Evolutionary conservation across 2,113 vertebrate species (phyloP), one percentile per base, ranked within the genome.

Genomic region (Anhinga rufa): DNA sequence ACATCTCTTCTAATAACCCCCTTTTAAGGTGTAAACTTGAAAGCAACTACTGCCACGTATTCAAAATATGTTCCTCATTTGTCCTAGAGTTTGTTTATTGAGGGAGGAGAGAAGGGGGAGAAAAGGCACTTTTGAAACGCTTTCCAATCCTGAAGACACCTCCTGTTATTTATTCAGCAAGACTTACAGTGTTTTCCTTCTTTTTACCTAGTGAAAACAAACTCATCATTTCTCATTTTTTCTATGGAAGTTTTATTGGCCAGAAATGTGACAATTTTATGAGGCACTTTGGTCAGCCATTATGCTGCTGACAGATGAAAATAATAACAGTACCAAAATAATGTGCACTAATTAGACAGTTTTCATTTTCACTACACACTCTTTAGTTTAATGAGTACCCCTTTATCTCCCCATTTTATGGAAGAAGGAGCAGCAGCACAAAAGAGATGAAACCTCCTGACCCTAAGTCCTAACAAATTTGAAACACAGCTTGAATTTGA

Each of bases 171-270:
- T 13, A 24, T 71, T 82, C 69, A 75, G 17, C 21, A 86, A 81
- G 32, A 16, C 20, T 62, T 76, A 52, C 7, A 52, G 18, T 49
- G 36, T 58, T 94, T 93, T 80, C 31, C 17, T 42, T 52, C 36
- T 75, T 82, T 82, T 52, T 76, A 81, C 36, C 6, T 34, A 51
- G 48, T 66, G 38, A 90, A 96, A 94, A 77, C 26, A 94, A 82
- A 88, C 44, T 88, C 29, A 93, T 46, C 14, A 32, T 17, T 72
- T 91, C 78, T 92, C 21, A 58, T 76, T 94, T 96, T 96, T 91
- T 79, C 57, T 79, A 31, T 84, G 34, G 9, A 76, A 75, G 46
- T 74, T 71, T 70, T 85, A 49, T 71, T 93, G 44, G 29, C 36
- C 38, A 84, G 60, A 91, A 93, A 76, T 68, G 10, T 40, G 57